Base-by-base conservation (phyloP, 2,797 vertebrate genomes). In the Aplochiton taeniatus region DNA sequence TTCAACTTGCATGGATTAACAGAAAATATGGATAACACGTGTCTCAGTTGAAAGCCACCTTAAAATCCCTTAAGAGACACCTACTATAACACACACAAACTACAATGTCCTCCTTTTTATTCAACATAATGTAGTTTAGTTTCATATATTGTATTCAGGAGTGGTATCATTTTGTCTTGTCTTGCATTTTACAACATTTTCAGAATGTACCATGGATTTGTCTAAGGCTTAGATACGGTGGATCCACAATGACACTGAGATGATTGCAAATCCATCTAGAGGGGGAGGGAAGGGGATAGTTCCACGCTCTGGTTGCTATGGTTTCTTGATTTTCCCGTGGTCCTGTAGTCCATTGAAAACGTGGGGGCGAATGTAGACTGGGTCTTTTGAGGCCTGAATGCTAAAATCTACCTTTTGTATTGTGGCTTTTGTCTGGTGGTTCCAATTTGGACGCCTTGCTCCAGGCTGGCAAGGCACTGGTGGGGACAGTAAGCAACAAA, bases 371-470 rank as follows among this genome's bases (percentile, higher is more conserved):
- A 10, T 42, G 44, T 16, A 41, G 14, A 57, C 20, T 45, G 11
- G 9, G n/a, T 42, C 12, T 46, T 44, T 42, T 19, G 45, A 50
- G 61, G 4, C 4, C 10, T 12, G 70, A 65, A 65, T 70, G 14
- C 52, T 43, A 62, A 69, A 65, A 43, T 18, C 69, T 31, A 14
- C 59, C 57, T 56, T 62, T 54, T 61, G 4, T 51, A 0, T 31
- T 65, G 41, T 17, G 14, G 16, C 11, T 41, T 81, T 69, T 77
- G 56, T 68, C 42, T 61, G 31, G 41, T 19, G 20, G 18, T 55
- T 48, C 52, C 46, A 56, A 47, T 42, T 20, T 9, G 57, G n/a
- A 0, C 0, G 42, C 54, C 55, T 53, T 63, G 43, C 72, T 16
- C 9, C 16, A 60, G 16, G 11, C 19, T 12, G 68, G 54, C 48